Base-by-base conservation (phyloP, 2,888 invertebrate genomes). In the Sepioteuthis lessoniana region DNA sequence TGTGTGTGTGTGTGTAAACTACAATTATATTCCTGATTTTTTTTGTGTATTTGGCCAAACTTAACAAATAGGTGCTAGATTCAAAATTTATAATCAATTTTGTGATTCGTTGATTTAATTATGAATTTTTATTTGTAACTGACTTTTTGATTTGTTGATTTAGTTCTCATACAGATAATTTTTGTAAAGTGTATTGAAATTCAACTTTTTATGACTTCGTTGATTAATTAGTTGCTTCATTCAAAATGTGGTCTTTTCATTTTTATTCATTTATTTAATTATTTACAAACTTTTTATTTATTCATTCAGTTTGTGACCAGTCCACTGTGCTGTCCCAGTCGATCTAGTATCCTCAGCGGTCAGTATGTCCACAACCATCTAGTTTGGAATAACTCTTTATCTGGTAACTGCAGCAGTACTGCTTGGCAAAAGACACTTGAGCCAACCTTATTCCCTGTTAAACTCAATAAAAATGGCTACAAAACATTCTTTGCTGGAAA, bases 401-500 rank as follows among this genome's bases (percentile, higher is more conserved):
- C 97, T 31, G 99, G 99, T 0, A 98, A 98, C 94, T 99, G 99
- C 97, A 98, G 98, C 95, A 98, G 98, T 55, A 93, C 95, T 0
- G 94, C 97, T 19, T 99, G 99, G 99, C 98, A 98, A 96, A 96
- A 97, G 31, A 96, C 97, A 13, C 97, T 97, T 13, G 99, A 99
- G 97, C 97, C 97, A 0, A 97, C 97, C 0, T 98, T 98, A 1
- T 98, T 99, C 96, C 98, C 98, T 0, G 97, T 98, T 0, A 97
- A 98, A 90, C 97, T 99, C 60, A 98, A 98, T 94, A 96, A 97
- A 0, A 98, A 98, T 0, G 97, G 97, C 19, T 99, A 99, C 96
- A 98, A 97, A 13, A 99, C 99, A 0, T 99, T 99, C 97, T 99
- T 98, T 97, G 99, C 98, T 95, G 99, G 99, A 93, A 99, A 99